phyloP scores from a whole-genome alignment of 1,140 invertebrate species.

The Aradophagus sp. region DNA sequence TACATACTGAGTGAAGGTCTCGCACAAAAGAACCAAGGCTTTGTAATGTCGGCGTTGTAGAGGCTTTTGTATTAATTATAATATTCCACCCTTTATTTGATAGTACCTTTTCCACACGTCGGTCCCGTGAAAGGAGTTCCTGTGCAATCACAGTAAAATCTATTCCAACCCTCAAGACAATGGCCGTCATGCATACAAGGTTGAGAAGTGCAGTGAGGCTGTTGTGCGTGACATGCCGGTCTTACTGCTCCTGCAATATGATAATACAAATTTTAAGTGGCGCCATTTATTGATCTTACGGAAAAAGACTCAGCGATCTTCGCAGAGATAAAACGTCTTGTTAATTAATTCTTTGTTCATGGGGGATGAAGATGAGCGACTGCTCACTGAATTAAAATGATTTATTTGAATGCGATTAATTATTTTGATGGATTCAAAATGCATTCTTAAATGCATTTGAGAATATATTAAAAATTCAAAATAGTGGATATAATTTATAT shows the following conservation, averaged over 20 bases:
- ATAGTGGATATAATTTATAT: no score
- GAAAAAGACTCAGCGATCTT: constrained; percentile 27
- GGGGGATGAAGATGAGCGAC: no score
- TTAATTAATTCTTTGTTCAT: constrained; percentile 30
- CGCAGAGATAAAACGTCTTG: constrained; percentile 23
- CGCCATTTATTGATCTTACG: constrained; percentile 63
- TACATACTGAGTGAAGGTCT: no score
- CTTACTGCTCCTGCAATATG: constrained; percentile 84
- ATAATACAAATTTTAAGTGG: constrained; percentile 49
- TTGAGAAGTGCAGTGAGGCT: constrained; percentile 86
- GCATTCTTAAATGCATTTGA: no score
- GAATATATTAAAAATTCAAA: no score
- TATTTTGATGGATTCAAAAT: no score
- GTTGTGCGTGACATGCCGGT: constrained; percentile 86
- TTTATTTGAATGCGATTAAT: no score
- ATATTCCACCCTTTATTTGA: constrained; percentile 20
- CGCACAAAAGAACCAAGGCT: no score
- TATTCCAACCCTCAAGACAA: constrained; percentile 96
- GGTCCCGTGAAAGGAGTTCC: constrained; percentile 91
- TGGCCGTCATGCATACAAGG: constrained; percentile 94
- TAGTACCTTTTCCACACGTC: constrained; percentile 89
- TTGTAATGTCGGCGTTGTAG: no score
- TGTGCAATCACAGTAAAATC: constrained; percentile 96
- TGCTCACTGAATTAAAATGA: no score
- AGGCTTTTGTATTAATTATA: constrained; percentile 16